phyloP scores from a whole-genome alignment of 2,888 invertebrate species.

The Pseudococcus jackbeardsleyi region DNA sequence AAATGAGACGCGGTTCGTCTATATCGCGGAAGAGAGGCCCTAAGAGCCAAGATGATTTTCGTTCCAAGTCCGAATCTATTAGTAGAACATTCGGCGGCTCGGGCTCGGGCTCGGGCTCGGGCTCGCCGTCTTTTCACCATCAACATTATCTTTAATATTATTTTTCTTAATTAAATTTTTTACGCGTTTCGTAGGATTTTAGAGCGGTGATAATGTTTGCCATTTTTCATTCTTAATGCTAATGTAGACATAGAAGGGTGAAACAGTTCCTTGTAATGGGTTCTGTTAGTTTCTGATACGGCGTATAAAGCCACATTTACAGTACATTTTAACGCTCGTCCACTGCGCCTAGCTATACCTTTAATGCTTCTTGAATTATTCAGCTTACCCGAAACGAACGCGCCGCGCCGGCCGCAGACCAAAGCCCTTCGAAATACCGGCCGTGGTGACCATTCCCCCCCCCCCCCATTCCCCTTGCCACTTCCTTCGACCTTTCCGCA shows the following conservation, averaged over 20 bases:
- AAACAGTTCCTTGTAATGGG: constrained; percentile 49
- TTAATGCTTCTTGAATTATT: constrained; percentile 53
- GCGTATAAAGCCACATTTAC: constrained; percentile 54
- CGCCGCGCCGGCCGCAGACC: neutral
- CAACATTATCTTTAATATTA: constrained; percentile 55
- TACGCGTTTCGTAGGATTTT: constrained; percentile 52
- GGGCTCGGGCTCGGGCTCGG: neutral
- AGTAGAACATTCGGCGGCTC: neutral
- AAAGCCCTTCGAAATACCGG: neutral
- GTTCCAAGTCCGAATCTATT: constrained; percentile 44
- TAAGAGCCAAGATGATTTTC: neutral
- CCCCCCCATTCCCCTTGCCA: too few relatives aligned
- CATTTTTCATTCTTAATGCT: constrained; percentile 55
- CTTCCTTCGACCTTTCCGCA: neutral
- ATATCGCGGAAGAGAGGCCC: neutral
- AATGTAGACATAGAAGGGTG: constrained; percentile 50
- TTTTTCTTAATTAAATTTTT: constrained; percentile 55
- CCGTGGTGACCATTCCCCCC: too few relatives aligned
- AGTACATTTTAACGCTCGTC: constrained; percentile 52
- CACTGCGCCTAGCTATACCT: constrained; percentile 52
- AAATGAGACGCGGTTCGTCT: neutral
- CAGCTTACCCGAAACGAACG: constrained; percentile 29
- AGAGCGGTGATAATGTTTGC: constrained; percentile 44
- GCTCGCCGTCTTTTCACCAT: constrained; percentile 17
- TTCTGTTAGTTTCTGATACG: constrained; percentile 52